Evolutionary conservation across 2,888 invertebrate genomes (phyloP).

Genomic region (Andrena flavipes): DNA sequence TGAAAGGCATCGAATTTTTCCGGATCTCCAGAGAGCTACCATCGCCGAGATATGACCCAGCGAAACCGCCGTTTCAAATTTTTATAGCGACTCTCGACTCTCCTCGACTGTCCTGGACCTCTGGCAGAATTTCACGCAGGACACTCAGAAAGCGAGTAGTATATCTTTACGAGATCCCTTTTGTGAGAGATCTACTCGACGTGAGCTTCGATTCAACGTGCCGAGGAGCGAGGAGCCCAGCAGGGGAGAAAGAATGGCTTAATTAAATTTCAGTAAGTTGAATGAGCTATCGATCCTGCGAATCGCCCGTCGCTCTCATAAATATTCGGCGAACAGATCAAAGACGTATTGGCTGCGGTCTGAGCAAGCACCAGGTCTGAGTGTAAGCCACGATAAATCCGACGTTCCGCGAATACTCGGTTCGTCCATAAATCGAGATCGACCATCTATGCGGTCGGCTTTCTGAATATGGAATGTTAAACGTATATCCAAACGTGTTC

Average conservation of each 20-base stretch:
- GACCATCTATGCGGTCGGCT: constrained; percentile 67
- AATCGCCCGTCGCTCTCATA: constrained; percentile 43
- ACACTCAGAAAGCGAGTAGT: neutral
- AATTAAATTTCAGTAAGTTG: constrained; percentile 20
- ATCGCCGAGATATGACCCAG: constrained; percentile 35
- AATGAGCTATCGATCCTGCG: neutral
- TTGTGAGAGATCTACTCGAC: constrained; percentile 4
- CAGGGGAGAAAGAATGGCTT: neutral
- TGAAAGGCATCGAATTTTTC: constrained; percentile 39
- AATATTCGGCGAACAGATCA: constrained; percentile 60
- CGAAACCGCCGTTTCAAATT: constrained; percentile 51
- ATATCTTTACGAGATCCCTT: neutral
- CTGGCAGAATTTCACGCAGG: constrained; percentile 14
- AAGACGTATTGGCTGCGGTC: constrained; percentile 42
- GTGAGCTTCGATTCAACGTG: constrained; percentile 6
- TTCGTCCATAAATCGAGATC: constrained; percentile 75
- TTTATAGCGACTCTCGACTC: constrained; percentile 29
- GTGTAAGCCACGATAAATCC: constrained; percentile 71
- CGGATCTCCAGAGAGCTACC: constrained; percentile 36
- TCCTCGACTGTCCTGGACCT: constrained; percentile 21
- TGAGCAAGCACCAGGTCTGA: constrained; percentile 45
- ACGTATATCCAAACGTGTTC: constrained; percentile 62
- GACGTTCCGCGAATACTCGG: constrained; percentile 68
- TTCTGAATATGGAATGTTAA: constrained; percentile 67
- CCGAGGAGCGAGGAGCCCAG: neutral